Percentiles rank a stretch among this genome's conserved stretches.
These are phyloP conservation scores for Eunapius fragilis DNA, from an alignment of 37 sponge, comb jelly and placozoan species.

Conservation along the genomic window DNA sequence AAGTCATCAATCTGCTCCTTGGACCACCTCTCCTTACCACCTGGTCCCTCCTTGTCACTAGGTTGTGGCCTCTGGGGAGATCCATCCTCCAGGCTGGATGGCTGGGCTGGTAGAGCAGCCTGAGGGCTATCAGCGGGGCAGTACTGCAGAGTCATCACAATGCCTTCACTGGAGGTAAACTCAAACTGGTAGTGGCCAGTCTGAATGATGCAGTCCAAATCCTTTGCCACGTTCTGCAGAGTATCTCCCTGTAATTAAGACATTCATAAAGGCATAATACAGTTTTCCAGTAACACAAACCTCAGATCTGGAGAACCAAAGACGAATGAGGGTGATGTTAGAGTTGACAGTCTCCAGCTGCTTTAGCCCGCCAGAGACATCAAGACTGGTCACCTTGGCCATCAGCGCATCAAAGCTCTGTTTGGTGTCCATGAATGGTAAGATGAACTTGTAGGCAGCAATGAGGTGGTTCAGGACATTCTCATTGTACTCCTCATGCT, in stretches of 20 bases:
- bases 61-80: not conserved
- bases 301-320: slow-evolving; percentile 82
- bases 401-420: slow-evolving; percentile 55
- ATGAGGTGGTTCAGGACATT: slow-evolving; percentile 78
- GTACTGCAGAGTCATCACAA: not conserved
- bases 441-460: slow-evolving; percentile 72
- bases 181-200: slow-evolving; percentile 76
- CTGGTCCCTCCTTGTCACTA: not conserved
- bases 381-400: slow-evolving; percentile 40
- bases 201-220: slow-evolving; percentile 61
- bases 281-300: slow-evolving; percentile 9
- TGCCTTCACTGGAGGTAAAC: slow-evolving; percentile 6
- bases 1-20: slow-evolving; percentile 86
- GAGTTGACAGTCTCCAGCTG: slow-evolving; percentile 77
- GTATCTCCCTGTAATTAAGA: slow-evolving; percentile 8
- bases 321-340: slow-evolving; percentile 73
- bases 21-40: slow-evolving; percentile 48
- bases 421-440: slow-evolving; percentile 69
- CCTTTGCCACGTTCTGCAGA: not conserved
- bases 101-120: not conserved
- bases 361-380: slow-evolving; percentile 39
- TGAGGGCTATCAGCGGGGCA: not conserved
- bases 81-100: not conserved
- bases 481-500: slow-evolving; percentile 88
- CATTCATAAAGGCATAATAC: too few relatives aligned